Conservation (phyloP, 1,140 invertebrate species). For the Triops longicaudatus region DNA sequence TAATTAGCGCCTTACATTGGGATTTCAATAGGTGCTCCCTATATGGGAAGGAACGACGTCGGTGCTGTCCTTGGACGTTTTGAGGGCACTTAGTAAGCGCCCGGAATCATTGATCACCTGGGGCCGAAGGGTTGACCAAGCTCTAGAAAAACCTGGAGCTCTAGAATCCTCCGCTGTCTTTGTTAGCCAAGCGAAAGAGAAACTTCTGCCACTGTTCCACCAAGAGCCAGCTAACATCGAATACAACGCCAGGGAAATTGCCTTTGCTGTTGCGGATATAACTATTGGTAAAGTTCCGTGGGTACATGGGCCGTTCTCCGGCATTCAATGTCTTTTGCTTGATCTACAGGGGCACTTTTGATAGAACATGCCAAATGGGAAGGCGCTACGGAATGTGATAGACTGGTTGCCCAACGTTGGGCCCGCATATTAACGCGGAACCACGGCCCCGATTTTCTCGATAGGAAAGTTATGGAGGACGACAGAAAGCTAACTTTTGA, state of each 20-base stretch:
- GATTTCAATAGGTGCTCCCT: conserved; percentile 44
- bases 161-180: neutral
- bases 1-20: neutral
- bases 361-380: conserved; percentile 40
- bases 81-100: conserved; percentile 46
- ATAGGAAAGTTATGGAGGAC: neutral
- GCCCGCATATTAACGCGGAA: neutral
- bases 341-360: conserved; percentile 38
- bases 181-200: conserved; percentile 33
- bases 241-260: conserved; percentile 43
- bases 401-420: conserved; percentile 35
- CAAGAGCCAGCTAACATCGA: conserved; percentile 35
- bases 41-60: conserved; percentile 60
- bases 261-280: conserved; percentile 42
- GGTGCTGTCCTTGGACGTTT: conserved; percentile 50
- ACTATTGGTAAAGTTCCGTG: conserved; percentile 39
- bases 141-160: neutral
- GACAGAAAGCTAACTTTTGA: neutral
- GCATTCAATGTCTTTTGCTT: conserved; percentile 12
- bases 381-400: conserved; percentile 35
- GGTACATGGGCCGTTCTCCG: conserved; percentile 22
- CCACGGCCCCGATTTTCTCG: neutral
- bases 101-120: conserved; percentile 42
- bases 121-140: conserved; percentile 26
- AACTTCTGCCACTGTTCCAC: conserved; percentile 35